These are phyloP conservation scores for Manacus vitellinus DNA, from an alignment of 2,113 vertebrate genomes.

Conservation along the genomic window DNA sequence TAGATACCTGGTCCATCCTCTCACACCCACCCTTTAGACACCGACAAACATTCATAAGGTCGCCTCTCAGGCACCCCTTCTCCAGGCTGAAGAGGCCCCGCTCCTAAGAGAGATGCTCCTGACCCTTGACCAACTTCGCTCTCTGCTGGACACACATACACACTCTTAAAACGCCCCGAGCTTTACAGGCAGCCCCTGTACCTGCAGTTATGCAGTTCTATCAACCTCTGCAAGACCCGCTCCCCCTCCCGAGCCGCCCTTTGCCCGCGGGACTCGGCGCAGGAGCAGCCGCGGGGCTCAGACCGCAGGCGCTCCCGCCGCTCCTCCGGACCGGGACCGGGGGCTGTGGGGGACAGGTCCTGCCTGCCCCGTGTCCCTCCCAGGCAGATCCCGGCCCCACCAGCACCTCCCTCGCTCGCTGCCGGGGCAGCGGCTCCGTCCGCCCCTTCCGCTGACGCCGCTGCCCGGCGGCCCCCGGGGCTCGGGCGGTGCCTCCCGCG, in stretches of 20 bases:
- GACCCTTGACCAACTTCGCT: neutral
- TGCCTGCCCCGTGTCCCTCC: neutral
- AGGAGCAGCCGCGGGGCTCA: neutral
- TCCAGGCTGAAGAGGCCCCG: neutral
- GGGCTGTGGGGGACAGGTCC: too few species aligned
- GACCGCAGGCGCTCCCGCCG: neutral
- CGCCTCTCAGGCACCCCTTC: neutral
- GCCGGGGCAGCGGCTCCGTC: neutral
- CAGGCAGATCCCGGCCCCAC: too few species aligned
- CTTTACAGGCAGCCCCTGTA: rapidly evolving
- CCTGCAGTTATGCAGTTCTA: rapidly evolving
- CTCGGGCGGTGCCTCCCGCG: neutral
- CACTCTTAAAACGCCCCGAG: neutral
- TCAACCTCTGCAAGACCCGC: rapidly evolving
- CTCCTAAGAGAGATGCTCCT: neutral
- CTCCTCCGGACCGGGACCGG: neutral
- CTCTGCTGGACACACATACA: rapidly evolving
- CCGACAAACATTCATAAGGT: neutral
- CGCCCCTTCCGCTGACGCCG: neutral
- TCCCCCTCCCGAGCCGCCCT: neutral
- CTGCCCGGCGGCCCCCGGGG: neutral
- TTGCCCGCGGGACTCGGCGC: neutral
- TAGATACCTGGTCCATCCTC: neutral
- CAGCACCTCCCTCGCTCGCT: neutral
- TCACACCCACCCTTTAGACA: neutral